These are phyloP conservation scores for Corvus hawaiiensis DNA, from an alignment of 2,113 vertebrate species.

Conservation along the genomic window DNA sequence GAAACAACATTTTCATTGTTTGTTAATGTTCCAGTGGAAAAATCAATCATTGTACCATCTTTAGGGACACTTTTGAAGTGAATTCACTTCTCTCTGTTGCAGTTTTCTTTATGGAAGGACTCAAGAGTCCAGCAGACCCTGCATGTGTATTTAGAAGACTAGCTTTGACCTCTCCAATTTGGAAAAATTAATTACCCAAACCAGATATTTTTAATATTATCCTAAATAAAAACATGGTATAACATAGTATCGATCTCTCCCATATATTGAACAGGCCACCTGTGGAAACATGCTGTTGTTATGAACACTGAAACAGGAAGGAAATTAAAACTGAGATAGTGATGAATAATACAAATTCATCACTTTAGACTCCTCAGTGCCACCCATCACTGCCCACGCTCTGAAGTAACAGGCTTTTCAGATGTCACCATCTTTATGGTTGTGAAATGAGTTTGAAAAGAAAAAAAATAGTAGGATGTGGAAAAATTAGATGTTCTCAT, in stretches of 20 bases:
- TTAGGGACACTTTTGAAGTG: neutral
- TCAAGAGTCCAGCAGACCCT: neutral
- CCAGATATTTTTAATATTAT: neutral
- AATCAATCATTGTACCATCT: neutral
- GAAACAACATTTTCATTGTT: neutral
- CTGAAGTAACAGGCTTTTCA: neutral
- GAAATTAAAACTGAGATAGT: neutral
- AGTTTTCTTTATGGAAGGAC: neutral
- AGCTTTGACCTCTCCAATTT: neutral
- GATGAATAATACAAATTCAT: neutral
- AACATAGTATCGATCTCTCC: neutral
- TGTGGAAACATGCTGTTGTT: neutral
- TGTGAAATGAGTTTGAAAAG: neutral
- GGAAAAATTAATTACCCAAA: neutral
- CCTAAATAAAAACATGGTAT: neutral
- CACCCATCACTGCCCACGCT: neutral
- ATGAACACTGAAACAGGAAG: neutral
- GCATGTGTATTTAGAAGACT: neutral
- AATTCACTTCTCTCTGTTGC: neutral
- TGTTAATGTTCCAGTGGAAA: neutral
- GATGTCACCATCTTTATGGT: neutral
- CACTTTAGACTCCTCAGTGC: neutral
- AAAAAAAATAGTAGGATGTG: neutral
- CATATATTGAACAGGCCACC: neutral
- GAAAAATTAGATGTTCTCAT: conserved; percentile 3